Evolutionary conservation across 1,140 invertebrate genomes (phyloP), one percentile per base, ranked within the genome.

Genomic region (Heterodera carotae): DNA sequence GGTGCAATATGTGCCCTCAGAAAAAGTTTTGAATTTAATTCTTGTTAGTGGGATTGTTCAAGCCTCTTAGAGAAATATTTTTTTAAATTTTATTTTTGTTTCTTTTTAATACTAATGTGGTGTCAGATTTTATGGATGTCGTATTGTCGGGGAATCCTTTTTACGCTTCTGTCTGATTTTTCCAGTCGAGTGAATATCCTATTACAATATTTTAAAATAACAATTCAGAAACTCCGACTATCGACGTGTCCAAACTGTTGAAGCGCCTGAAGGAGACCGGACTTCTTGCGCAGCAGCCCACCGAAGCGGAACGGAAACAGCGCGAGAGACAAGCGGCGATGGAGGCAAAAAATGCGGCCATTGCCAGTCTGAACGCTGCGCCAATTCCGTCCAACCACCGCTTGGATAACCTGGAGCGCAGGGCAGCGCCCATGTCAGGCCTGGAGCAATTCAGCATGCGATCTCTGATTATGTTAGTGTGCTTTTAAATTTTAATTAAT

Each of bases 391-490:
- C 59, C 59, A 76, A 31, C 39, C 62, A 59, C 1, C 64, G 66
- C 15, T 34, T 77, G 34, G 82, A 78, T 33, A 66, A 74, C 34
- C n/a, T 84, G 2, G 84, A 84, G 56, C 60, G 67, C 29, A 48
- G 77, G 43, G 67, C 79, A 25, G 36, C 75, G 27, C 84, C 84
- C 0, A 53, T 74, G 43, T 43, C 76, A 4, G 43, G 81, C 5
- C 73, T 84, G 27, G 73, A 68, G 29, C 71, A 80, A 36, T 85
- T 85, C 66, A 79, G 84, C 60, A 82, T 83, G 34, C 69, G 81
- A 15, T 69, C 77, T 5, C 56, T 85, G 39, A 76, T 84, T 48
- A 80, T 85, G 83, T 86, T 70, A 69, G 82, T 59, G 48, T 68
- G 70, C 67, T 34, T 79, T n/a, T n/a, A 43, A 43, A 43, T 7